A percentile compares a stretch with the other conserved stretches of the same genome.
Evolutionary conservation across 2,797 vertebrate genomes (phyloP).

Genomic region (Paguma larvata): DNA sequence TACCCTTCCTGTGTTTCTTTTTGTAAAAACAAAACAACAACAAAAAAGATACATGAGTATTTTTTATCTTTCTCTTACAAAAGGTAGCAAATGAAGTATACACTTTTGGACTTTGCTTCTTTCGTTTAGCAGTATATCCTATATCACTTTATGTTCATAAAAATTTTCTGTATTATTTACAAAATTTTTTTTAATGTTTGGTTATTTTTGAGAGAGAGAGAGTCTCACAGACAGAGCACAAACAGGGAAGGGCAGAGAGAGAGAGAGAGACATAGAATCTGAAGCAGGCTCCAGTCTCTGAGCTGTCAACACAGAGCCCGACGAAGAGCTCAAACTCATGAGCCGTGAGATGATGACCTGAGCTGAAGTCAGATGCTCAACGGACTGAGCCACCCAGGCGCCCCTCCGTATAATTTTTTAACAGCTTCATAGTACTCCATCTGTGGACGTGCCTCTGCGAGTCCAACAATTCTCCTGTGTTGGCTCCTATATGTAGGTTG

Average conservation of each 20-base stretch:
- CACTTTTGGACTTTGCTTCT: not conserved
- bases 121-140: constrained; percentile 38
- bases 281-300: no score
- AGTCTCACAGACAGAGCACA: no score
- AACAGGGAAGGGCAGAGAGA: no score
- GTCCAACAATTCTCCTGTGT: not conserved
- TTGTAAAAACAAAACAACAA: not conserved
- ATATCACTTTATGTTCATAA: not conserved
- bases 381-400: no score
- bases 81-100: constrained; percentile 9
- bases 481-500: constrained; percentile 1
- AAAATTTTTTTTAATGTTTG: not conserved
- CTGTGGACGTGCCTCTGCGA: not conserved
- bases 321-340: no score
- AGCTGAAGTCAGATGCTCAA: no score
- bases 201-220: no score
- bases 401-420: not conserved
- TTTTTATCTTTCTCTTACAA: constrained; percentile 1
- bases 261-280: no score
- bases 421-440: not conserved
- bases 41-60: not conserved
- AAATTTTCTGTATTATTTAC: not conserved
- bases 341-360: no score
- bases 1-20: not conserved
- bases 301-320: no score